These are phyloP conservation scores for Melanitta fusca DNA, from an alignment of 2,797 vertebrate species.

Conservation along the genomic window DNA sequence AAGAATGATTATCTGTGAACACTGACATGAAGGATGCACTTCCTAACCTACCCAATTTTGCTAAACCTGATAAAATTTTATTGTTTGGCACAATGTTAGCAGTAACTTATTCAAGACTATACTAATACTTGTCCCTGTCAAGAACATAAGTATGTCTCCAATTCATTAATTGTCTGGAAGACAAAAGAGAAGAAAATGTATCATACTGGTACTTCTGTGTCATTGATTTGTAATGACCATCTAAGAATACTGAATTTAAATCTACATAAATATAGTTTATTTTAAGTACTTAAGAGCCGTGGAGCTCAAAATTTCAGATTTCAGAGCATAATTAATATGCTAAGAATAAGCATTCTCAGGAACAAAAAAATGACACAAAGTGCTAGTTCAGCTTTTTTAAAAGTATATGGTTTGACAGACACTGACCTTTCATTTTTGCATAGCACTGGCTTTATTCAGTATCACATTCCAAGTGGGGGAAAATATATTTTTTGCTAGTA, in stretches of 20 bases:
- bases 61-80: neutral
- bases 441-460: neutral
- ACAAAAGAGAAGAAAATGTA: neutral
- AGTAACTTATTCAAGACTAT: neutral
- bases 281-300: neutral
- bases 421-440: neutral
- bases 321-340: neutral
- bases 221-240: neutral
- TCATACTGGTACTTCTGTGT: neutral
- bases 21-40: neutral
- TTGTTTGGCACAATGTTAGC: neutral
- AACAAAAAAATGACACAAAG: neutral
- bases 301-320: neutral
- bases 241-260: neutral
- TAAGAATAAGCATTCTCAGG: neutral
- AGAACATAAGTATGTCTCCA: neutral
- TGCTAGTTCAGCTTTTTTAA: neutral
- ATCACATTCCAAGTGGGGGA: neutral
- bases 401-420: neutral
- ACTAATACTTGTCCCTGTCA: neutral
- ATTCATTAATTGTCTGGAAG: neutral
- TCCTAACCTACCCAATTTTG: neutral
- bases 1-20: neutral
- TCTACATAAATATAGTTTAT: neutral
- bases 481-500: neutral